Percentiles rank a stretch among this genome's conserved stretches.
Evolutionary conservation across 2,888 invertebrate species (phyloP).

Genomic region (Agrotis ipsilon): DNA sequence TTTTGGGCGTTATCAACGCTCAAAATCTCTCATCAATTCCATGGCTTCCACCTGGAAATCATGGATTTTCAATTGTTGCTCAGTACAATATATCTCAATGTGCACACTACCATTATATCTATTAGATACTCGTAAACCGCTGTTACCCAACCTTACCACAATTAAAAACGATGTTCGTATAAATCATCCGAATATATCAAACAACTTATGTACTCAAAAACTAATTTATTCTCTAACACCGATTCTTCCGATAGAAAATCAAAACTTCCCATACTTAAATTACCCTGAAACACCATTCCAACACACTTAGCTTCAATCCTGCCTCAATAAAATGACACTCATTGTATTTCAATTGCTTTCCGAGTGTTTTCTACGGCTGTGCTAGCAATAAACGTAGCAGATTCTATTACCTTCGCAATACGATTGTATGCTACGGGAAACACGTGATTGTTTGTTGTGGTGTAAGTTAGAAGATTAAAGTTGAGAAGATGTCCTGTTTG

Average conservation of each 20-base stretch:
- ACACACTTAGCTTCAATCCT: slow-evolving; percentile 42
- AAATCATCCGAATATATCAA: not conserved
- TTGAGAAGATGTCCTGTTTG: not conserved
- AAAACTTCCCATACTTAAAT: slow-evolving; percentile 11
- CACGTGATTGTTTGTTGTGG: slow-evolving; percentile 39
- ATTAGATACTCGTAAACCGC: too few species aligned
- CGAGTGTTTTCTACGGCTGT: slow-evolving; percentile 64
- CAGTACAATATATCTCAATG: too few species aligned
- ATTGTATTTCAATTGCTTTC: slow-evolving; percentile 69
- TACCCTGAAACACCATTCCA: slow-evolving; percentile 18
- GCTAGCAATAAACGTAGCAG: slow-evolving; percentile 67
- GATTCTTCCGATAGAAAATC: slow-evolving; percentile 8
- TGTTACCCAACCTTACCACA: too few species aligned
- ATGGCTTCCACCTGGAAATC: too few species aligned
- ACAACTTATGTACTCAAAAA: not conserved
- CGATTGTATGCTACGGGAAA: slow-evolving; percentile 51
- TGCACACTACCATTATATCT: too few species aligned
- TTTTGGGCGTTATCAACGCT: too few species aligned
- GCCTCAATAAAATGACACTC: slow-evolving; percentile 69
- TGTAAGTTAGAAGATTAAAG: slow-evolving; percentile 24
- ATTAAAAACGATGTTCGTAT: too few species aligned
- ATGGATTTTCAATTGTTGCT: too few species aligned
- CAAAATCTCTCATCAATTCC: too few species aligned
- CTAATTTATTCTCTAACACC: slow-evolving; percentile 8
- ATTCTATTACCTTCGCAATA: slow-evolving; percentile 72